Evolutionary conservation across 2,888 invertebrate species (phyloP).

Genomic region (Pollenia griseotomentosa): DNA sequence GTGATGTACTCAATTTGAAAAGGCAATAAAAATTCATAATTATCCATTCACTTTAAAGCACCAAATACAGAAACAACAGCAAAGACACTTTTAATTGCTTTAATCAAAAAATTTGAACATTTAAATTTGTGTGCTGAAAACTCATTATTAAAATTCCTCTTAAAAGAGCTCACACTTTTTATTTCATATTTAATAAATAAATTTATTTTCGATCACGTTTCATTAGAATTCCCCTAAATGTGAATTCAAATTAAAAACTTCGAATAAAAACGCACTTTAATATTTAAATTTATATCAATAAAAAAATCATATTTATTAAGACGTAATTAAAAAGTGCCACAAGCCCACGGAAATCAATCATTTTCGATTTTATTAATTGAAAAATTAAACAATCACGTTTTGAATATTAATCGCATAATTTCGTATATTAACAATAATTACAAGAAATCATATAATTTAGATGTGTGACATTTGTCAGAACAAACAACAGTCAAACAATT

Average conservation of each 20-base stretch:
- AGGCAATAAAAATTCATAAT: not conserved
- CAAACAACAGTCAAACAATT: not conserved
- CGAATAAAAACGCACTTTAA: slow-evolving; percentile 25
- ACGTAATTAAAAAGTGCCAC: not conserved
- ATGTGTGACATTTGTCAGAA: slow-evolving; percentile 12
- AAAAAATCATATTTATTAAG: not conserved
- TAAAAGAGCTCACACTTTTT: too few relatives aligned
- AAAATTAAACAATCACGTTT: slow-evolving; percentile 37
- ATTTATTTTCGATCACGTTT: slow-evolving; percentile 30
- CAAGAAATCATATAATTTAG: not conserved
- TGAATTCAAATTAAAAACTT: not conserved
- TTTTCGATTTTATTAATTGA: slow-evolving; percentile 28
- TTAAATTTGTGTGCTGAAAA: too few relatives aligned
- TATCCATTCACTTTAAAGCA: not conserved
- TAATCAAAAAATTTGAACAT: not conserved
- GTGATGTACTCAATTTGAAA: not conserved
- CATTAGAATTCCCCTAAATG: slow-evolving; percentile 16
- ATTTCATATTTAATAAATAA: not conserved
- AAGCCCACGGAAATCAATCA: slow-evolving; percentile 37
- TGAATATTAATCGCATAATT: slow-evolving; percentile 52
- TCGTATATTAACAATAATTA: not conserved
- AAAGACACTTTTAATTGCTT: not conserved
- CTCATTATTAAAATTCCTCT: too few relatives aligned
- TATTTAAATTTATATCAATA: slow-evolving; percentile 8
- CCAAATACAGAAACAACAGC: slow-evolving; percentile 4